Base-by-base conservation (phyloP, 2,888 invertebrate species). In the Leuctra nigra region DNA sequence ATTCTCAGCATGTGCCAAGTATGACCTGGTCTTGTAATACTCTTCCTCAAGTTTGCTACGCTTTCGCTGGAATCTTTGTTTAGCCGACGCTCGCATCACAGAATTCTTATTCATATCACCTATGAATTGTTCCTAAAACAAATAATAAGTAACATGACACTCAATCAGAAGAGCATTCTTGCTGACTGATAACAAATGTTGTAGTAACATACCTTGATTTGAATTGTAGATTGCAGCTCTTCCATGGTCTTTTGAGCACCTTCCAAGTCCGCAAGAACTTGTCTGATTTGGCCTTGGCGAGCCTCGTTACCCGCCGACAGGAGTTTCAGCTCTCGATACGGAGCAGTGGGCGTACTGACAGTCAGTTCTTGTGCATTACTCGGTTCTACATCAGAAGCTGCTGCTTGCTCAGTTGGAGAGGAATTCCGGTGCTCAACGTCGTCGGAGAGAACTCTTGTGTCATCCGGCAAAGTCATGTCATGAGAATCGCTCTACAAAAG, bases 181-280 rank as follows among this genome's bases (percentile, higher is more conserved):
- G 36, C 36, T 14, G 14, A 14, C 36, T 2, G 36, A 29, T 29
- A 29, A 29, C 11, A 7, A 29, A 7, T 29, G 6, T 6, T 7
- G 6, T 29, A 7, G 29, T 29, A 7, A 41, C 29, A 33, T 53
- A 63, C 63, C 69, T 88, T 89, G 22, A 85, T 77, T 65, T 81
- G 79, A 64, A 88, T 84, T 1, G 81, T 82, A 53, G 77, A 74
- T 59, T 82, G 77, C 22, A 89, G 72, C 69, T 89, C 87, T 63
- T 82, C 81, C 2, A 88, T 76, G 67, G 86, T 83, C 61, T 82
- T 77, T 64, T 86, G 80, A 35, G 81, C 81, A 16, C 80, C 78
- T 57, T 81, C 80, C 48, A 86, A 79, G 69, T 86, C 84, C 60
- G 69, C 67, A 46, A 71, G 68, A 54, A 74, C 69, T 61, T 73